phyloP scores from a whole-genome alignment of 1,140 invertebrate genomes.

The Spodoptera litura region DNA sequence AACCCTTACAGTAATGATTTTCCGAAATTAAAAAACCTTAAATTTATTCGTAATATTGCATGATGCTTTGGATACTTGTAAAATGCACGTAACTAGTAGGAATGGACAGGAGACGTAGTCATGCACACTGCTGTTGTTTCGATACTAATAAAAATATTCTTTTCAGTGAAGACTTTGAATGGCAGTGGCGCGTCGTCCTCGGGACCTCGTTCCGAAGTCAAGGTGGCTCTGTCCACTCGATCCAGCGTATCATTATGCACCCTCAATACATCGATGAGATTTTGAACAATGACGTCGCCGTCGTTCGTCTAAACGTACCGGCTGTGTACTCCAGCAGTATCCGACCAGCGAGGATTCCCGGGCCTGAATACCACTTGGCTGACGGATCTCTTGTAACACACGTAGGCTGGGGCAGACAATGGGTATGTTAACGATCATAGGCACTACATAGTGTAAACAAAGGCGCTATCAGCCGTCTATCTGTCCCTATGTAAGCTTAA shows the following conservation, averaged over 20 bases:
- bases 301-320: slow-evolving; percentile 73
- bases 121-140: too few relatives aligned
- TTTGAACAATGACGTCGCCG: slow-evolving; percentile 87
- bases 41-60: too few relatives aligned
- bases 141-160: too few relatives aligned
- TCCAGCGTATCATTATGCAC: slow-evolving; percentile 79
- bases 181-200: slow-evolving; percentile 59
- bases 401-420: slow-evolving; percentile 86
- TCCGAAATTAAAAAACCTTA: too few relatives aligned
- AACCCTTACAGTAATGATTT: too few relatives aligned
- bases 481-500: too few relatives aligned
- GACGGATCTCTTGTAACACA: slow-evolving; percentile 77
- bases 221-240: slow-evolving; percentile 71
- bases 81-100: too few relatives aligned
- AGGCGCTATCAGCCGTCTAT: too few relatives aligned
- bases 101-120: too few relatives aligned
- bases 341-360: slow-evolving; percentile 58
- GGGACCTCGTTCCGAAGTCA: slow-evolving; percentile 67
- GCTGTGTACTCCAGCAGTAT: slow-evolving; percentile 58
- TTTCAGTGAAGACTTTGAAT: slow-evolving; percentile 52
- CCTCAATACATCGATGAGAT: slow-evolving; percentile 76
- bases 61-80: too few relatives aligned
- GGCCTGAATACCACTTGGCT: slow-evolving; percentile 57
- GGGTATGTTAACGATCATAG: slow-evolving; percentile 63
- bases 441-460: too few relatives aligned